These are phyloP conservation scores for Junonia oenone DNA, from an alignment of 2,888 invertebrate species.

Conservation along the genomic window DNA sequence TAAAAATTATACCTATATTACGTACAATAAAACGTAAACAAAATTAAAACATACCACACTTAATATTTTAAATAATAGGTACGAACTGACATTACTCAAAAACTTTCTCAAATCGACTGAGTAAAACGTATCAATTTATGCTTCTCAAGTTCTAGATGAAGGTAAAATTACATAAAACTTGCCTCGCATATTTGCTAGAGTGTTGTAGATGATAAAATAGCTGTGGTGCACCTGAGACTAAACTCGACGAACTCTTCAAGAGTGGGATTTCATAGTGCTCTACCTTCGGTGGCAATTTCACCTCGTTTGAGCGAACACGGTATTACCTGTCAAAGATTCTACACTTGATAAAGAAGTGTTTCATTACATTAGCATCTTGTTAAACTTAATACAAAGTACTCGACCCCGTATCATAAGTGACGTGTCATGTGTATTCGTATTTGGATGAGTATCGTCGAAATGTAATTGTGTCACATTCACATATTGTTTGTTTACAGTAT, in stretches of 20 bases:
- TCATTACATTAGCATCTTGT: slow-evolving; percentile 15
- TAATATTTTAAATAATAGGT: too few relatives aligned
- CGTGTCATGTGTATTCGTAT: neutral
- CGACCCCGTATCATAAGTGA: neutral
- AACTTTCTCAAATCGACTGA: slow-evolving; percentile 23
- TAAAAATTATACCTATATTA: too few relatives aligned
- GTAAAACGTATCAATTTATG: slow-evolving; percentile 29
- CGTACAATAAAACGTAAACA: too few relatives aligned
- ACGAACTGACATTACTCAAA: too few relatives aligned
- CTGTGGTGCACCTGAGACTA: slow-evolving; percentile 63
- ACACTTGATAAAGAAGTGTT: slow-evolving; percentile 13
- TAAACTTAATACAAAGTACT: slow-evolving; percentile 1
- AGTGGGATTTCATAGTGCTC: slow-evolving; percentile 44
- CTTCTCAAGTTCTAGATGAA: slow-evolving; percentile 47
- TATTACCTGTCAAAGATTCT: slow-evolving; percentile 45
- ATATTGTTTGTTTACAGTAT: too few relatives aligned
- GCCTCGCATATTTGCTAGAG: slow-evolving; percentile 57
- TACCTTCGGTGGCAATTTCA: slow-evolving; percentile 52
- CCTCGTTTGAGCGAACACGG: slow-evolving; percentile 50
- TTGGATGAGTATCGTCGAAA: too few relatives aligned
- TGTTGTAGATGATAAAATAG: slow-evolving; percentile 60
- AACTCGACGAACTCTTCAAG: slow-evolving; percentile 42
- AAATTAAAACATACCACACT: too few relatives aligned
- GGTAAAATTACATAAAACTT: slow-evolving; percentile 58
- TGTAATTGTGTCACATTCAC: too few relatives aligned